A percentile compares a stretch with the other conserved stretches of the same genome.
Evolutionary conservation across 2,797 vertebrate genomes (phyloP).

Genomic region (Selene dorsalis): DNA sequence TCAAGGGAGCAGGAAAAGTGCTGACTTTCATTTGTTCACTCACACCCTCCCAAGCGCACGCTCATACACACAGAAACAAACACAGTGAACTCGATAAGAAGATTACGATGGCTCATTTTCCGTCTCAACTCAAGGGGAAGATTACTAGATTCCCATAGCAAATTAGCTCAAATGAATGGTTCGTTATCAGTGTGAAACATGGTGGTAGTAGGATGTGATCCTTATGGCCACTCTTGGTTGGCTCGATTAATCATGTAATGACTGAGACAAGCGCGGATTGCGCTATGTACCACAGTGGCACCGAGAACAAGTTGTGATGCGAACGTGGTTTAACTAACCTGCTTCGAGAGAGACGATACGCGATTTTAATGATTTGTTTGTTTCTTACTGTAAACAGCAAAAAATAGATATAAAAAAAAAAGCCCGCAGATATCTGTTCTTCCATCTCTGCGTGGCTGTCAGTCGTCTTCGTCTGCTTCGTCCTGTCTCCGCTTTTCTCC

Average conservation of each 20-base stretch:
- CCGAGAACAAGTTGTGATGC: slow-evolving; percentile 10
- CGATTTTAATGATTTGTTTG: slow-evolving; percentile 46
- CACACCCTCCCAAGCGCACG: slow-evolving; percentile 15
- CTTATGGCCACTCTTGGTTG: slow-evolving; percentile 54
- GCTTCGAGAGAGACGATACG: slow-evolving; percentile 21
- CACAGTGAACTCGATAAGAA: slow-evolving; percentile 58
- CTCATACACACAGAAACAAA: slow-evolving; percentile 37
- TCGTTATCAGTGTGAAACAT: slow-evolving; percentile 73
- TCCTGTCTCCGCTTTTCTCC: slow-evolving; percentile 24
- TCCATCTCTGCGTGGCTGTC: slow-evolving; percentile 41
- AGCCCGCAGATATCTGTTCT: slow-evolving; percentile 19
- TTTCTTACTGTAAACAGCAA: slow-evolving; percentile 32
- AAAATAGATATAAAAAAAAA: not conserved
- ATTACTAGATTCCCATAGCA: slow-evolving; percentile 74
- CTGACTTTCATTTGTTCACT: slow-evolving; percentile 44
- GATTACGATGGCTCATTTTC: slow-evolving; percentile 75
- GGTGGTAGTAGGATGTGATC: slow-evolving; percentile 64
- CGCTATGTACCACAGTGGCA: slow-evolving; percentile 1
- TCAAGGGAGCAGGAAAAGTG: slow-evolving; percentile 39
- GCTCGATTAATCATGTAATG: slow-evolving; percentile 71
- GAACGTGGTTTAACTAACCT: slow-evolving; percentile 12
- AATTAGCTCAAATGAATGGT: slow-evolving; percentile 75
- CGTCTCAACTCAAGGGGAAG: slow-evolving; percentile 74
- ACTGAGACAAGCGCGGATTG: slow-evolving; percentile 41
- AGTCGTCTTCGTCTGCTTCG: slow-evolving; percentile 28